Conservation (phyloP, 2,888 invertebrate species). For the Ditula angustiorana region DNA sequence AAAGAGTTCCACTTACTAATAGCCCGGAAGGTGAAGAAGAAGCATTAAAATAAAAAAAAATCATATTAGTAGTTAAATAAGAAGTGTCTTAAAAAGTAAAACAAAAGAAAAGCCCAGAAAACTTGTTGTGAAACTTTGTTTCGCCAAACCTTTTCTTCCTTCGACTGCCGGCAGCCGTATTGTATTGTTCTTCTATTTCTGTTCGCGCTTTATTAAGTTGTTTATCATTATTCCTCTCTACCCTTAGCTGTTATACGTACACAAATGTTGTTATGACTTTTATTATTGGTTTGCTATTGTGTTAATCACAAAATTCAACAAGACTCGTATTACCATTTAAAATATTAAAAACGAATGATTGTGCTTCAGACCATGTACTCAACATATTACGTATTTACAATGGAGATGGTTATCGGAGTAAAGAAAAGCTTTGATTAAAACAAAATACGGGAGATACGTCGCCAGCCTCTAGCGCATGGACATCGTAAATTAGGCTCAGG, state of each 20-base stretch:
- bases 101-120: not conserved
- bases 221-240: conserved; percentile 14
- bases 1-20: too few species aligned
- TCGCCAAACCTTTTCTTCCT: conserved; percentile 8
- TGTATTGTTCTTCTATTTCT: conserved; percentile 10
- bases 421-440: too few species aligned
- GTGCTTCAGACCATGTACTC: not conserved
- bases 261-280: conserved; percentile 10
- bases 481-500: too few species aligned
- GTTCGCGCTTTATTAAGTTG: conserved; percentile 11
- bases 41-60: too few species aligned
- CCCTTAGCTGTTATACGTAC: conserved; percentile 9
- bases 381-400: not conserved
- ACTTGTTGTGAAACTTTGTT: conserved; percentile 9
- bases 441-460: too few species aligned
- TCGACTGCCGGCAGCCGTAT: not conserved
- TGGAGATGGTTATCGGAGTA: too few species aligned
- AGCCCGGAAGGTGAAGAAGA: too few species aligned
- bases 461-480: too few species aligned
- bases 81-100: too few species aligned
- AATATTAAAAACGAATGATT: not conserved
- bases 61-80: too few species aligned
- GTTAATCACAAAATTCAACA: not conserved
- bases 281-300: conserved; percentile 10
- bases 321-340: not conserved